Base-by-base conservation (phyloP, 2,797 vertebrate species). In the Pyrocephalus nanus region DNA sequence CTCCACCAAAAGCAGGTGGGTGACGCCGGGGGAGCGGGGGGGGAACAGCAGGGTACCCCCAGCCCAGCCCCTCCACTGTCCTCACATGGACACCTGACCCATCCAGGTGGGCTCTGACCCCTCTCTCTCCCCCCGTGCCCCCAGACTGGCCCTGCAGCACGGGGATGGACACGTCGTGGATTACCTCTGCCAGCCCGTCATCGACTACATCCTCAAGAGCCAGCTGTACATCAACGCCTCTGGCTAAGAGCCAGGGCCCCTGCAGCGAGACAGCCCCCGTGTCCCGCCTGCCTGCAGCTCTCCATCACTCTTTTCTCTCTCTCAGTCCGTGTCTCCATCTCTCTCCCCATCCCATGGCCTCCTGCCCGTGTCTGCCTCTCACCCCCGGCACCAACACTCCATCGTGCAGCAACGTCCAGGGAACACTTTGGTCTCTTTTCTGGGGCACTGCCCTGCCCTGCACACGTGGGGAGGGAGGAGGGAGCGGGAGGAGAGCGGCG, bases 211-310 rank as follows among this genome's bases (percentile, higher is more conserved):
- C 97, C 98, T 99, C 98, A 99, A 99, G 98, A 99, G 98, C 95
- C 99, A 99, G 97, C 99, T 99, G 69, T 99, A 99, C 98, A 99
- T 99, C 98, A 99, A 98, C 1, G 98, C 99, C 94, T 99, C 99
- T 0, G 99, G 99, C 97, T 99, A 99, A 87, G 97, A 54, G 12
- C 80, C 57, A 19, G 64, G 51, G 91, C 65, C 6, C 54, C 5
- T 15, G 79, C 93, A 86, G 86, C 22, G 11, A 95, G 89, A 57
- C 94, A 84, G 91, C 88, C 53, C 83, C 42, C 4, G 0, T 12
- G 78, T 96, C 80, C 93, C 55, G 6, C 86, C 86, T 96, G 93
- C 87, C 95, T 94, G 57, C 29, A 43, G 91, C 96, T 95, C 95
- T 95, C 95, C 57, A 85, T 89, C 95, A 93, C 90, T 88, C 50